Evolutionary conservation across 2,888 invertebrate species (phyloP).

Genomic region (Sialis fuliginosa): DNA sequence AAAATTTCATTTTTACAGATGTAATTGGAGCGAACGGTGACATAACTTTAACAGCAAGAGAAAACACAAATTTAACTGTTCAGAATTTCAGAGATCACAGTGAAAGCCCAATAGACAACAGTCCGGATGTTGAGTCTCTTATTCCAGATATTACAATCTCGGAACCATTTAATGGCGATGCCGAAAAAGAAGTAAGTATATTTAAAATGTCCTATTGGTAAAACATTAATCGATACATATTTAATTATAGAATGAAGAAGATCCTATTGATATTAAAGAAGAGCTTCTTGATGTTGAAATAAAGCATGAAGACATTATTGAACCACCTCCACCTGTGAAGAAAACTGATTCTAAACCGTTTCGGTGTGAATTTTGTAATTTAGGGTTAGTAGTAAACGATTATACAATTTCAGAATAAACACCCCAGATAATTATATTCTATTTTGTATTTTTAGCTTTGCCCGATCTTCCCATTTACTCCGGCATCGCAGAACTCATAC

Average conservation of each 20-base stretch:
- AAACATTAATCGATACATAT: neutral
- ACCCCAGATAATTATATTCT: no score
- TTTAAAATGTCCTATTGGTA: neutral
- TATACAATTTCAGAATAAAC: no score
- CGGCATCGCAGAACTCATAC: constrained; percentile 1
- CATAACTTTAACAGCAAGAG: neutral
- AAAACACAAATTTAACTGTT: neutral
- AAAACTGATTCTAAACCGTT: neutral
- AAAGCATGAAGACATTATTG: neutral
- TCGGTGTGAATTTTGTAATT: neutral
- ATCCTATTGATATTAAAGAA: neutral
- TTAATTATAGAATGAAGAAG: neutral
- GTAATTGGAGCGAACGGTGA: neutral
- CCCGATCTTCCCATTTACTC: neutral
- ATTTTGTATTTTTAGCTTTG: neutral
- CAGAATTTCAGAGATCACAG: neutral
- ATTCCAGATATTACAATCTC: neutral
- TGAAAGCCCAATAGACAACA: neutral
- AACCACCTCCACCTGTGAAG: neutral
- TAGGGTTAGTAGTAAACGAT: neutral
- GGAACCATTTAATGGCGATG: neutral
- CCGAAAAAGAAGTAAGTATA: neutral
- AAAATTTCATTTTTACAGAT: neutral
- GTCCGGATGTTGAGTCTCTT: neutral
- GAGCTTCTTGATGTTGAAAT: neutral